Percentiles rank a stretch among this genome's conserved stretches.
These are phyloP conservation scores for Xestia xanthographa DNA, from an alignment of 2,888 invertebrate species.

Conservation along the genomic window DNA sequence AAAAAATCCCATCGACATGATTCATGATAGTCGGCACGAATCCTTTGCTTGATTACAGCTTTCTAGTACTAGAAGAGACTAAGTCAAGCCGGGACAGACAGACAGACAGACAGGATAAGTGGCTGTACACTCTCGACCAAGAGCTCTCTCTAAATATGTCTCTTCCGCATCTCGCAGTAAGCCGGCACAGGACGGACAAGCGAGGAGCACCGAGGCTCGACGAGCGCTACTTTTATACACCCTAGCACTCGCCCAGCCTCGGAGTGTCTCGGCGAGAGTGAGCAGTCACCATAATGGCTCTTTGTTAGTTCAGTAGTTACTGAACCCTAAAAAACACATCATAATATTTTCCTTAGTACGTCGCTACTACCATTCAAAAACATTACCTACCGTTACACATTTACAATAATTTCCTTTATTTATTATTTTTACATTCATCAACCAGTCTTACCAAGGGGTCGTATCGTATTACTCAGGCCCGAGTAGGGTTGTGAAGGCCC, in stretches of 20 bases:
- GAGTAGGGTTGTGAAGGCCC: too few species aligned
- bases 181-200: background rate
- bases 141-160: background rate
- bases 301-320: background rate
- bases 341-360: background rate
- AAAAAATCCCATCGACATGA: background rate
- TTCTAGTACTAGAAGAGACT: background rate
- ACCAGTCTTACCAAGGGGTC: too few species aligned
- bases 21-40: background rate
- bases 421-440: too few species aligned
- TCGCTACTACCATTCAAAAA: background rate
- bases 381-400: background rate
- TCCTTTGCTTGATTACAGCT: background rate
- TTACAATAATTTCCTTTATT: too few species aligned
- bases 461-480: too few species aligned
- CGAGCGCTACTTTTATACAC: too few species aligned
- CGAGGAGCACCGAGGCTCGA: background rate
- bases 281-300: too few species aligned
- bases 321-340: background rate
- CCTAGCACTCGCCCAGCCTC: background rate
- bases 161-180: background rate
- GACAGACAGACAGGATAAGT: background rate
- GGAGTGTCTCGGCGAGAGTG: too few species aligned
- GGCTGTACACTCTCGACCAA: background rate
- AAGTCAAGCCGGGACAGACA: background rate